Percentiles rank a stretch among this genome's conserved stretches.
Evolutionary conservation across 2,113 vertebrate species (phyloP).

Genomic region (Mirounga angustirostris): DNA sequence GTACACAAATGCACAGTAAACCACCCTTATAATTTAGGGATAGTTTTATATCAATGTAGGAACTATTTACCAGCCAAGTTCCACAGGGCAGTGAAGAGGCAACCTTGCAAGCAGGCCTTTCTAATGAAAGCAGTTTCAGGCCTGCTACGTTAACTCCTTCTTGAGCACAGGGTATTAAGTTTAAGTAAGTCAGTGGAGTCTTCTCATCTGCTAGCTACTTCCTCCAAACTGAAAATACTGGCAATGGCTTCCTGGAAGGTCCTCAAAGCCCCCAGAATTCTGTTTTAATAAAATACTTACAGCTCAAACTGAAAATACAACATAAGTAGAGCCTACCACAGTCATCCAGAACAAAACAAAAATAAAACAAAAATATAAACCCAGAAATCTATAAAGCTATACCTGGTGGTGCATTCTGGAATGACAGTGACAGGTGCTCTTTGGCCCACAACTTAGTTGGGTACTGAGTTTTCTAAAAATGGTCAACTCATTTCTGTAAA

Average conservation of each 20-base stretch:
- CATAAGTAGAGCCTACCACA: not conserved
- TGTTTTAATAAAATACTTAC: not conserved
- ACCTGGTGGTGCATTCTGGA: not conserved
- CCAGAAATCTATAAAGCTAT: not conserved
- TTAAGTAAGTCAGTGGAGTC: not conserved
- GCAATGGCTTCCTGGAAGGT: not conserved
- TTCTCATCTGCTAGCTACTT: not conserved
- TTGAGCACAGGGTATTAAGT: not conserved
- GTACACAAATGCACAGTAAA: not conserved
- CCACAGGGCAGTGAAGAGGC: not conserved
- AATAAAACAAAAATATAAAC: not conserved
- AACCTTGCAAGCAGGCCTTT: not conserved
- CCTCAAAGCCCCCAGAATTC: not conserved
- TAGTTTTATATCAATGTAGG: not conserved
- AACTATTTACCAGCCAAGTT: not conserved
- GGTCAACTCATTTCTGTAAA: not conserved
- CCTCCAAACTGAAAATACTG: not conserved
- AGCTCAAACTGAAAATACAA: not conserved
- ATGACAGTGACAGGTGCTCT: not conserved
- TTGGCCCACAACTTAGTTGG: not conserved
- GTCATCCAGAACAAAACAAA: not conserved
- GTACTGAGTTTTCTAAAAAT: slow-evolving; percentile 29
- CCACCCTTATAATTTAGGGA: not conserved
- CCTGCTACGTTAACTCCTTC: not conserved
- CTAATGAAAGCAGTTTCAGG: not conserved